Evolutionary conservation across 2,113 vertebrate genomes (phyloP).

Genomic region (Chrysemys picta): DNA sequence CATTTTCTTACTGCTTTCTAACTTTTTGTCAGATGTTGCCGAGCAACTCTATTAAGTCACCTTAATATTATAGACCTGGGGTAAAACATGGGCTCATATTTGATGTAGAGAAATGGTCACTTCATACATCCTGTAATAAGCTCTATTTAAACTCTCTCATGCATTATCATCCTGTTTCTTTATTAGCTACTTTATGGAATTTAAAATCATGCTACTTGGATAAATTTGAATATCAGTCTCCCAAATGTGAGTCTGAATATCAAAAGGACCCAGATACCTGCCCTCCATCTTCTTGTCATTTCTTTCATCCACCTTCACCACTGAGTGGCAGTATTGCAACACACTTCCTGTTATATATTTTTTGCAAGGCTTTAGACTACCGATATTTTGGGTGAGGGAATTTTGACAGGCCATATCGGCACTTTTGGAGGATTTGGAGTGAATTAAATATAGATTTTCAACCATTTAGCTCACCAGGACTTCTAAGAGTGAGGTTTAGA

Average conservation of each 20-base stretch:
- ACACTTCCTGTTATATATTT: neutral
- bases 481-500: neutral
- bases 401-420: neutral
- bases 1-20: neutral
- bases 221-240: neutral
- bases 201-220: neutral
- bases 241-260: neutral
- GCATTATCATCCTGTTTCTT: neutral
- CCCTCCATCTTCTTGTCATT: neutral
- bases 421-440: neutral
- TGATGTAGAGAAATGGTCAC: neutral
- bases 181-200: neutral
- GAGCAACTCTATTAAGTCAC: neutral
- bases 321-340: neutral
- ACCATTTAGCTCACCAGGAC: neutral
- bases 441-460: neutral
- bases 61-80: fast-evolving
- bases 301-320: neutral
- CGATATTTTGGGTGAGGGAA: neutral
- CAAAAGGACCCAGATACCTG: neutral
- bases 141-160: neutral
- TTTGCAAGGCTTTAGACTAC: neutral
- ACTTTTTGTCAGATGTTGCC: neutral
- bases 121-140: neutral
- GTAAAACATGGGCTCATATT: neutral